These are phyloP conservation scores for Poeciliopsis presidionis DNA, from an alignment of 2,797 vertebrate genomes.

Conservation along the genomic window DNA sequence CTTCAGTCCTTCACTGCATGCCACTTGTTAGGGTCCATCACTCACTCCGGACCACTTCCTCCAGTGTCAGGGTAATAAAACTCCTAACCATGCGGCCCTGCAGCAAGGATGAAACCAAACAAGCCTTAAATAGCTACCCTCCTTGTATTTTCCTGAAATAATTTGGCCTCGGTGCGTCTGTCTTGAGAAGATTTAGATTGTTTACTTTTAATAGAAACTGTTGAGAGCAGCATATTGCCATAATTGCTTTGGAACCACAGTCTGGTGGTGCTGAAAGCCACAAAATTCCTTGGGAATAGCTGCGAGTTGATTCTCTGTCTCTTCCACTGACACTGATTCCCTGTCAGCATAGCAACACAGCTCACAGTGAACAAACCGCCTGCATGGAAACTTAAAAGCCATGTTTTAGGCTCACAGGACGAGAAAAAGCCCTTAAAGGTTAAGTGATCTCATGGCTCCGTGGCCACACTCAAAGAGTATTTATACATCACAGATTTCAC, in stretches of 20 bases:
- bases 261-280: neutral
- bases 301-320: neutral
- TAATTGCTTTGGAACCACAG: neutral
- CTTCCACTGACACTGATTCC: neutral
- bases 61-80: neutral
- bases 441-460: constrained; percentile 57
- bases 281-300: constrained; percentile 4
- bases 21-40: neutral
- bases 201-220: neutral
- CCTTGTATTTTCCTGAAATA: neutral
- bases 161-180: constrained; percentile 7
- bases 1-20: neutral
- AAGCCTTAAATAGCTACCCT: neutral
- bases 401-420: constrained; percentile 46
- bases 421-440: constrained; percentile 58
- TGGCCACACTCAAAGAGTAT: constrained; percentile 38
- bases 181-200: constrained; percentile 3
- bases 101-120: neutral
- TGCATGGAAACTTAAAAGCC: constrained; percentile 38
- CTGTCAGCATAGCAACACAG: constrained; percentile 8
- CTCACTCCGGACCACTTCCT: neutral
- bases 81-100: neutral
- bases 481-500: constrained; percentile 38
- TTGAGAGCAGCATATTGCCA: neutral
- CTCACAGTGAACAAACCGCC: neutral